Evolutionary conservation across 2,888 invertebrate species (phyloP), one percentile per base, ranked within the genome.

Genomic region (Macrosiphum euphorbiae): DNA sequence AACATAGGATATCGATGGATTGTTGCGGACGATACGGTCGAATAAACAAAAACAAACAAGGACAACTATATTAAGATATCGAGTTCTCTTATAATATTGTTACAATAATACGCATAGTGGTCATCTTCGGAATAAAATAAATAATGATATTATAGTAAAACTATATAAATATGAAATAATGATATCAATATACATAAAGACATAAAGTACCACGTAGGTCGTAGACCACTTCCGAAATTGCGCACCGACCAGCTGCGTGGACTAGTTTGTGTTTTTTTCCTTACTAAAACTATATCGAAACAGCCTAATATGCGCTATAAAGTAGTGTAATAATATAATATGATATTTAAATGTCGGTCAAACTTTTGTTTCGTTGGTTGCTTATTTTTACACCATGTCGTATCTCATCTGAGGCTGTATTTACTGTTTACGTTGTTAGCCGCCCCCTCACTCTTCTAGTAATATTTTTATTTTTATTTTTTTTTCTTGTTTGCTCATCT

Each of bases 1-100:
- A 89, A 58, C 89, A 44, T 44, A 58, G 89, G 44, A 35, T n/a
- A 50, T 35, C 41, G 88, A 55, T 7, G 52, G 58, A 16, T 61
- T 78, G 35, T 78, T 16, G 8, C n/a, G 16, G 89, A 89, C 28
- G 89, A 89, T 44, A 89, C 58, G 89, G 89, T 58, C 58, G 44
- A 89, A 58, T 58, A 61, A 44, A 61, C 44, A 89, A 44, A 89
- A 44, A 89, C 89, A 89, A 89, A 89, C 41, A 89, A 58, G 88
- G 55, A 89, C 55, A 41, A 89, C 78, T 78, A 78, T 78, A 78
- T 78, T 78, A 78, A 35, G 78, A 78, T 78, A 78, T 44, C 28
- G 7, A 47, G 47, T 35, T 78, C 20, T 35, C 78, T 7, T 78
- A 78, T 35, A 7, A 86, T 88, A n/a, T 35, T 88, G 55, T 52